phyloP scores from a whole-genome alignment of 1,140 invertebrate species.

The Ceratina australensis region DNA sequence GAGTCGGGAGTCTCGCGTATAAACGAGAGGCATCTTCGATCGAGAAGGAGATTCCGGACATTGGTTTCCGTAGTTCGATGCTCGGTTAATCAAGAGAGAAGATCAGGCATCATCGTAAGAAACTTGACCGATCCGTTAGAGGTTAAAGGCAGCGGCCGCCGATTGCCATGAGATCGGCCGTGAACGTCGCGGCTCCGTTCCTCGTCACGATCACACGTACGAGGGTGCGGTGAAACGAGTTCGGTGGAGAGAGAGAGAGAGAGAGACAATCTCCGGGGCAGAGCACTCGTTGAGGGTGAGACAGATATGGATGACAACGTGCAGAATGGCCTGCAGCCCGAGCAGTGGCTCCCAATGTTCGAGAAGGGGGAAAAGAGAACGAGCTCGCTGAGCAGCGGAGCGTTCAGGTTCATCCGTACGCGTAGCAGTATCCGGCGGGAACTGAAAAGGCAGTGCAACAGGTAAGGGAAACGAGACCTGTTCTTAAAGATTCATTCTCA shows the following conservation, averaged over 20 bases:
- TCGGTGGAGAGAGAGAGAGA: background rate
- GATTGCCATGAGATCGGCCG: constrained; percentile 31
- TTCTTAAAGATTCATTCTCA: too few species aligned
- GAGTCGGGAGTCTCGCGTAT: background rate
- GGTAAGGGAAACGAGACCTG: constrained; percentile 59
- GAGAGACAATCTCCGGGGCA: background rate
- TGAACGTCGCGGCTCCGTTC: constrained; percentile 25
- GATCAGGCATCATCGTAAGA: constrained; percentile 36
- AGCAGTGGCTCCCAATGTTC: constrained; percentile 70
- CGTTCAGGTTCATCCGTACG: constrained; percentile 73
- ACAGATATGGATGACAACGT: constrained; percentile 70
- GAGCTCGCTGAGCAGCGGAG: constrained; percentile 65
- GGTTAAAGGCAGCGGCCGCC: constrained; percentile 60
- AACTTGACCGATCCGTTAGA: constrained; percentile 61
- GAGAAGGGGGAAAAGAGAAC: constrained; percentile 69
- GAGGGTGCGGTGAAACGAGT: constrained; percentile 36
- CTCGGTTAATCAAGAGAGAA: constrained; percentile 38
- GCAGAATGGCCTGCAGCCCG: constrained; percentile 60
- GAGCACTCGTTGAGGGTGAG: constrained; percentile 30
- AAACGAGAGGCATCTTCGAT: constrained; percentile 20
- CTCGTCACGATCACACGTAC: constrained; percentile 21
- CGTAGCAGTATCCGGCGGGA: constrained; percentile 73
- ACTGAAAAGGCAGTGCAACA: constrained; percentile 71
- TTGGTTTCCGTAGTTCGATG: constrained; percentile 40
- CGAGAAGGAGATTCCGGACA: constrained; percentile 13